Evolutionary conservation across 2,888 invertebrate genomes (phyloP).

Genomic region (Chymomyza caudatula): DNA sequence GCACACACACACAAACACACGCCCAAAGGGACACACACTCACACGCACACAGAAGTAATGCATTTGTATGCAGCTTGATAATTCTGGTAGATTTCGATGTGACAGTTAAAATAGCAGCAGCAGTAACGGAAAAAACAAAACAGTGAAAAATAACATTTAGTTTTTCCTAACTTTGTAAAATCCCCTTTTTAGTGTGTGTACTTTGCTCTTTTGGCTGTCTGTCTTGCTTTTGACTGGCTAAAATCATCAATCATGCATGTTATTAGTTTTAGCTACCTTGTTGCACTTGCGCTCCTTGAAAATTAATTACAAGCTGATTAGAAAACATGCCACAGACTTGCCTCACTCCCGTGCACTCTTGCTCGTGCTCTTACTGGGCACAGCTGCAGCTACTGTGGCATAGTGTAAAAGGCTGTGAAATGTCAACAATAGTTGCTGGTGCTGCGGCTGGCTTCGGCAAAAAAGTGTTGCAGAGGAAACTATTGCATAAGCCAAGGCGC

Average conservation of each 20-base stretch:
- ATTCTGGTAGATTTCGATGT: constrained; percentile 15
- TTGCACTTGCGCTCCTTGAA: constrained; percentile 15
- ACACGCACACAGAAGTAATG: background rate
- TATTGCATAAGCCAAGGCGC: constrained; percentile 25
- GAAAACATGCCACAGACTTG: constrained; percentile 20
- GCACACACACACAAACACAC: constrained; percentile 22
- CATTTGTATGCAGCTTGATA: constrained; percentile 28
- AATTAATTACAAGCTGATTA: constrained; percentile 56
- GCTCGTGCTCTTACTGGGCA: too few species aligned
- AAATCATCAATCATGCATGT: constrained; percentile 20
- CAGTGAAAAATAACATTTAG: background rate
- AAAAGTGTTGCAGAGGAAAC: background rate
- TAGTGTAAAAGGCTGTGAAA: constrained; percentile 22
- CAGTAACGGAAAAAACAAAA: background rate
- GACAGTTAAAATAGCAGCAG: background rate
- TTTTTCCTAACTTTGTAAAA: background rate
- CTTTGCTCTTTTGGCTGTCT: background rate
- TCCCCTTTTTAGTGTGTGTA: background rate
- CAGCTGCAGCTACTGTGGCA: constrained; percentile 18
- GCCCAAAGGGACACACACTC: background rate
- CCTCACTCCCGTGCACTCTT: background rate
- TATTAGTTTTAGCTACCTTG: constrained; percentile 6
- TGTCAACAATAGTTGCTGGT: constrained; percentile 37
- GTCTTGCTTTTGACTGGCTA: background rate
- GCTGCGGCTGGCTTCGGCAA: background rate